Conservation (phyloP, 2,113 vertebrate genomes). For the Callopanchax toddi region DNA sequence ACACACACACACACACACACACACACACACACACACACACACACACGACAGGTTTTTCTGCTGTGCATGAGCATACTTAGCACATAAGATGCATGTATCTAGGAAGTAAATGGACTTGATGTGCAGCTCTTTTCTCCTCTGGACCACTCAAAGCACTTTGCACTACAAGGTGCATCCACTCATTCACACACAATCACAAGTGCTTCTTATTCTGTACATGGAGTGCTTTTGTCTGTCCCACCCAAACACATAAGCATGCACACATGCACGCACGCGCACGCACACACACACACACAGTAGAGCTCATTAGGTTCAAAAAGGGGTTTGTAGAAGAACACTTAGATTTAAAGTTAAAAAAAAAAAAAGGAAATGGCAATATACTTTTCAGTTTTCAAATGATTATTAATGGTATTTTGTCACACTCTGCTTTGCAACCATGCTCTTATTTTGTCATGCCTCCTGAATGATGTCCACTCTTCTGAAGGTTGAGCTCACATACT, state of each 20-base stretch:
- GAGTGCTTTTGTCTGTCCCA: too few relatives aligned
- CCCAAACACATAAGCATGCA: neutral
- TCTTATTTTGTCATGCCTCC: too few relatives aligned
- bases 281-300: neutral
- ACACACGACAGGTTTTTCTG: too few relatives aligned
- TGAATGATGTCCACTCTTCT: too few relatives aligned
- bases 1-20: too few relatives aligned
- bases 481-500: too few relatives aligned
- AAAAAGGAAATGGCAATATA: neutral
- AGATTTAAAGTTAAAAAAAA: neutral
- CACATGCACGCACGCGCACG: neutral
- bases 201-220: neutral
- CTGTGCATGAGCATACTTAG: neutral
- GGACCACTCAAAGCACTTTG: constrained; percentile 1
- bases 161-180: neutral
- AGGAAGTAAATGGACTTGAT: neutral
- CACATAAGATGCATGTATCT: neutral
- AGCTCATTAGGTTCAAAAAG: neutral
- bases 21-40: too few relatives aligned
- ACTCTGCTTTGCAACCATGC: too few relatives aligned
- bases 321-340: neutral
- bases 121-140: neutral
- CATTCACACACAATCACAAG: neutral
- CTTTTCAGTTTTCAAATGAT: too few relatives aligned
- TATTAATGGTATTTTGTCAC: too few relatives aligned